Evolutionary conservation across 2,888 invertebrate genomes (phyloP).

Genomic region (Eugnorisma glareosa): DNA sequence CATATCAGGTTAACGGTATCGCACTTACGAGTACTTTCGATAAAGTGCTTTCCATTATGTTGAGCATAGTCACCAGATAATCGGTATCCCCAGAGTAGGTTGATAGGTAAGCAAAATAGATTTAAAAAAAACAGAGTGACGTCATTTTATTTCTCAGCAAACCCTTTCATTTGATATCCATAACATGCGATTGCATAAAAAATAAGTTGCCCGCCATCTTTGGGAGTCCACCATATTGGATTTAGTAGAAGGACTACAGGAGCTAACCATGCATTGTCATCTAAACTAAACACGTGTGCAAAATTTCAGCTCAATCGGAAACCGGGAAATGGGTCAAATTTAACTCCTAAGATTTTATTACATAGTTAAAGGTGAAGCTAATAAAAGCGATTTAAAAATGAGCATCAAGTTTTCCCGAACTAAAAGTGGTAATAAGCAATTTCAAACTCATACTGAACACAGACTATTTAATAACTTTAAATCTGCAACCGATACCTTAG

Average conservation of each 20-base stretch:
- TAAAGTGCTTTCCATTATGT: slow-evolving; percentile 42
- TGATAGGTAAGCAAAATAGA: background rate
- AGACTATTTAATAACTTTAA: background rate
- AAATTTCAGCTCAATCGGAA: background rate
- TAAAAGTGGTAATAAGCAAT: background rate
- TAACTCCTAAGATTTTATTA: too few species aligned
- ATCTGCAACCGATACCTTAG: background rate
- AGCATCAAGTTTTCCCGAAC: background rate
- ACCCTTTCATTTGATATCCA: background rate
- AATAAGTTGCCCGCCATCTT: background rate
- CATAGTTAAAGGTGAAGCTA: too few species aligned
- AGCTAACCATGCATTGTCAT: background rate
- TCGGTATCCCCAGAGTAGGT: background rate
- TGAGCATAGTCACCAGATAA: slow-evolving; percentile 12
- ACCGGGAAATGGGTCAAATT: background rate
- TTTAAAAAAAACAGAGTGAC: background rate
- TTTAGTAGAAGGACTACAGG: background rate
- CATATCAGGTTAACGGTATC: slow-evolving; percentile 13
- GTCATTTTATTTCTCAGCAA: background rate
- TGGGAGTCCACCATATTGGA: background rate
- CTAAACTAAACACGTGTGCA: background rate
- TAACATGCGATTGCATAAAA: too few species aligned
- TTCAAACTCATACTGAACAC: background rate
- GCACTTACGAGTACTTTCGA: slow-evolving; percentile 28
- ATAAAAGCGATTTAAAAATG: background rate